Evolutionary conservation across 2,888 invertebrate genomes (phyloP), one percentile per base, ranked within the genome.

Genomic region (Blastobasis lacticolella): DNA sequence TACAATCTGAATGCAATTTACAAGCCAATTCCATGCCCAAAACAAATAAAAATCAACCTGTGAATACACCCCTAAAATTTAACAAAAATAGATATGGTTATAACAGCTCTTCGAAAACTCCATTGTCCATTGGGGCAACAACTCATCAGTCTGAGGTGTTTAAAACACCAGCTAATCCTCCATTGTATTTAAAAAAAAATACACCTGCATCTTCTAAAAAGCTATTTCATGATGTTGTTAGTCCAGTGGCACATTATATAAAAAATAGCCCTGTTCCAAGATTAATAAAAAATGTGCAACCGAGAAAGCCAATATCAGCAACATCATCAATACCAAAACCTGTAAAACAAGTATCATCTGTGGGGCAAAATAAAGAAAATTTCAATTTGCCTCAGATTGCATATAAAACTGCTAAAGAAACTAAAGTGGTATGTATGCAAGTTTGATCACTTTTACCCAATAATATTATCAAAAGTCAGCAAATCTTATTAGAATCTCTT

Each of bases 211-310:
- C 65, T 6, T 76, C 68, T 55, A 75, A 66, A 61, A 74, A 73
- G 10, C 69, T 73, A 41, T 55, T 55, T 58, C 67, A 78, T 53
- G 75, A 85, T 53, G 75, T 85, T 41, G 60, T 64, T 37, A 86
- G 86, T 63, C 86, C 86, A 46, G 71, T 86, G 41, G 83, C 83
- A 44, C 69, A 74, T 49, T 86, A 85, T 46, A 85, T 86, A 6
- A 80, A 78, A 40, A 73, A 78, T 40, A 63, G 72, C 41, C 79
- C 83, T 4, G 72, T 75, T 60, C 72, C 65, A 37, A 78, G 81
- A 51, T 58, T 81, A 37, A 57, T 82, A 1, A 76, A 73, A 63
- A 69, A 78, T 66, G 68, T 85, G 0, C 67, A 68, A 43, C 80
- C 78, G n/a, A 73, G 68, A 45, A 82, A 75, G 56, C 75, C 77